phyloP scores from a whole-genome alignment of 2,888 invertebrate species.

The Bombylius discolor region DNA sequence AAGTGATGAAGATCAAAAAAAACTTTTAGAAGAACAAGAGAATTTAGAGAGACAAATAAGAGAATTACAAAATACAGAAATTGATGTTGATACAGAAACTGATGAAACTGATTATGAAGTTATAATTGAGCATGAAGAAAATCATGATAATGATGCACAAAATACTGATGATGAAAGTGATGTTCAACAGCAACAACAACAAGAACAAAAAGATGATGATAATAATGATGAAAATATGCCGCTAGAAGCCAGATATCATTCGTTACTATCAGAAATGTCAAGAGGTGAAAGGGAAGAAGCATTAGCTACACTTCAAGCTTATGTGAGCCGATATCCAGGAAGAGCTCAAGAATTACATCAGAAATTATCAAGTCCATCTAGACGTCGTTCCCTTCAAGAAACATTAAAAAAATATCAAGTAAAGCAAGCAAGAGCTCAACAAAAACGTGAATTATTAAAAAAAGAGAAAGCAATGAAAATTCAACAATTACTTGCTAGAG shows the following conservation, averaged over 20 bases:
- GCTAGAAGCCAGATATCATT: slow-evolving; percentile 56
- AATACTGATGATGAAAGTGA: slow-evolving; percentile 25
- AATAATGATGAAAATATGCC: slow-evolving; percentile 35
- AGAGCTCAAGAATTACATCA: slow-evolving; percentile 84
- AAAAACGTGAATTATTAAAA: slow-evolving; percentile 67
- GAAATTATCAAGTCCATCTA: slow-evolving; percentile 81
- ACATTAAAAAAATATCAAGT: slow-evolving; percentile 69
- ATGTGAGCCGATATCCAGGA: slow-evolving; percentile 82
- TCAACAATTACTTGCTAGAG: slow-evolving; percentile 72
- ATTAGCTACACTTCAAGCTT: slow-evolving; percentile 59
- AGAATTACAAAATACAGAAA: slow-evolving; percentile 55
- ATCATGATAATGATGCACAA: slow-evolving; percentile 17
- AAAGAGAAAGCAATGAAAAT: slow-evolving; percentile 75
- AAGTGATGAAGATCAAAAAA: slow-evolving; percentile 59
- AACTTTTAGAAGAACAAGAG: slow-evolving; percentile 64
- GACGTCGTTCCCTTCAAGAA: slow-evolving; percentile 73
- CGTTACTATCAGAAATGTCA: slow-evolving; percentile 58
- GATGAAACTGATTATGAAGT: slow-evolving; percentile 50
- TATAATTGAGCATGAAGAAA: slow-evolving; percentile 28
- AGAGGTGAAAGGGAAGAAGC: slow-evolving; percentile 79
- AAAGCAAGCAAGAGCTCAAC: slow-evolving; percentile 83
- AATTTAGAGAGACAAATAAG: slow-evolving; percentile 60
- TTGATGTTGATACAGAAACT: slow-evolving; percentile 68
- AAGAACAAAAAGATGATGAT: not conserved
- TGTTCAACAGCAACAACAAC: slow-evolving; percentile 15